Evolutionary conservation across 2,797 vertebrate species (phyloP).

Genomic region (Sebastes jordani): DNA sequence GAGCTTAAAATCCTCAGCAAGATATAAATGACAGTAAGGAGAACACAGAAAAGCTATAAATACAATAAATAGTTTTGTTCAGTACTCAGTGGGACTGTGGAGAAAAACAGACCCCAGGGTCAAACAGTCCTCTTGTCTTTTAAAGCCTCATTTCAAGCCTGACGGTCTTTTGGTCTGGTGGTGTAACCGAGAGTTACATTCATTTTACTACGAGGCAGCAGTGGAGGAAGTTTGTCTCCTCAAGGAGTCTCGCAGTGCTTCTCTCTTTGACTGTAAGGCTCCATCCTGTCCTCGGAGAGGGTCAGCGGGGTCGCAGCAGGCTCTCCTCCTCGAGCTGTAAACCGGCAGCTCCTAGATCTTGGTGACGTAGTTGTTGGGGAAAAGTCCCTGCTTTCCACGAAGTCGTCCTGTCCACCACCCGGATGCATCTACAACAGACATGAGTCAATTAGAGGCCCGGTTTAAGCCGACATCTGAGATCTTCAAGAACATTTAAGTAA

Average conservation of each 20-base stretch:
- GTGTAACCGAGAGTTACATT: slow-evolving; percentile 55
- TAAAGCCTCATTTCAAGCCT: slow-evolving; percentile 47
- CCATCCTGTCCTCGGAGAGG: slow-evolving; percentile 19
- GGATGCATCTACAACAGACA: slow-evolving; percentile 85
- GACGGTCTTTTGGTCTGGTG: slow-evolving; percentile 42
- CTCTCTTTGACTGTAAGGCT: slow-evolving; percentile 29
- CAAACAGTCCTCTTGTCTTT: slow-evolving; percentile 59
- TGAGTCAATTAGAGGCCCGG: neutral
- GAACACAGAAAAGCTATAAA: slow-evolving; percentile 87
- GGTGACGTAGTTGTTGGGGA: slow-evolving; percentile 97
- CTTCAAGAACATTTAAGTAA: neutral
- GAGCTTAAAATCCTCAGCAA: slow-evolving; percentile 71
- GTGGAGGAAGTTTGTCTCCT: slow-evolving; percentile 41
- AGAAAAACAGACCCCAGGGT: slow-evolving; percentile 64
- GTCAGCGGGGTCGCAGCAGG: slow-evolving; percentile 37
- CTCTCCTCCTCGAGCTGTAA: slow-evolving; percentile 33
- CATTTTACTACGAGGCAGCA: slow-evolving; percentile 38
- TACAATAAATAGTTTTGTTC: slow-evolving; percentile 98
- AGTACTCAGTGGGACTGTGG: slow-evolving; percentile 75
- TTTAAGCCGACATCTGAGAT: neutral
- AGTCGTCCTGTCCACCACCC: slow-evolving; percentile 98
- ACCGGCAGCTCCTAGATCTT: slow-evolving; percentile 87
- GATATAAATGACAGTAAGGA: slow-evolving; percentile 64
- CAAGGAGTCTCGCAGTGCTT: slow-evolving; percentile 33
- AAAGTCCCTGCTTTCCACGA: slow-evolving; percentile 96